Evolutionary conservation across 2,113 vertebrate genomes (phyloP).

Genomic region (Clupea harengus): DNA sequence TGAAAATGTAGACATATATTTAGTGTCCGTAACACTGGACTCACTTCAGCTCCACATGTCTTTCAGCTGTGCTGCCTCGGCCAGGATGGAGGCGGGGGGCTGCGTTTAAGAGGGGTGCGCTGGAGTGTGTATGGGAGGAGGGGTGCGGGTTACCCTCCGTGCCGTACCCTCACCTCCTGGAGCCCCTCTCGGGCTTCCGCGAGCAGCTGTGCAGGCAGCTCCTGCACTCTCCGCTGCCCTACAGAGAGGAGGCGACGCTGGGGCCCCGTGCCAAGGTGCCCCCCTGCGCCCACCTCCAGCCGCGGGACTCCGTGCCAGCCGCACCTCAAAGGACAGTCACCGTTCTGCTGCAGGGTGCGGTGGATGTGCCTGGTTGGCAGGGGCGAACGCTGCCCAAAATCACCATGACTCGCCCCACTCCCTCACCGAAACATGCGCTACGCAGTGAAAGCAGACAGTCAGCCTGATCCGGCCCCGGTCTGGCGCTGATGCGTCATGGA

Average conservation of each 20-base stretch:
- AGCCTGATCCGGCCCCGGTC: neutral
- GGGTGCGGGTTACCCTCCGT: neutral
- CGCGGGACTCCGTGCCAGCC: neutral
- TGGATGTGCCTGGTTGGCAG: slow-evolving; percentile 39
- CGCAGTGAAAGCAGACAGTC: slow-evolving; percentile 20
- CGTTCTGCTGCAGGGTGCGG: slow-evolving; percentile 34
- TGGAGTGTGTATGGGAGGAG: slow-evolving; percentile 38
- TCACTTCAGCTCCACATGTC: neutral
- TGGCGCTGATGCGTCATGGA: neutral
- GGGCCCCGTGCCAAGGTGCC: neutral
- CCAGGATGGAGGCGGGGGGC: neutral
- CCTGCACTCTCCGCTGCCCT: slow-evolving; percentile 39
- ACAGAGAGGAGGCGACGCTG: neutral
- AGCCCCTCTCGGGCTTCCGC: slow-evolving; percentile 44
- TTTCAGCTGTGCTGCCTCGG: neutral
- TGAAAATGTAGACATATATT: neutral
- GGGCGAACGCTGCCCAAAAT: slow-evolving; percentile 44
- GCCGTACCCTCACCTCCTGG: slow-evolving; percentile 32
- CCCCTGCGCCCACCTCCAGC: neutral
- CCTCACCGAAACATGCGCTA: slow-evolving; percentile 41
- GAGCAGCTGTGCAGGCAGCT: slow-evolving; percentile 45
- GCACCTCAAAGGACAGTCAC: neutral
- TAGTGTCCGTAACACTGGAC: neutral
- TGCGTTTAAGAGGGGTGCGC: slow-evolving; percentile 13
- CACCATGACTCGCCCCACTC: slow-evolving; percentile 52